Base-by-base conservation (phyloP, 1,140 invertebrate species). In the Hestina assimilis region DNA sequence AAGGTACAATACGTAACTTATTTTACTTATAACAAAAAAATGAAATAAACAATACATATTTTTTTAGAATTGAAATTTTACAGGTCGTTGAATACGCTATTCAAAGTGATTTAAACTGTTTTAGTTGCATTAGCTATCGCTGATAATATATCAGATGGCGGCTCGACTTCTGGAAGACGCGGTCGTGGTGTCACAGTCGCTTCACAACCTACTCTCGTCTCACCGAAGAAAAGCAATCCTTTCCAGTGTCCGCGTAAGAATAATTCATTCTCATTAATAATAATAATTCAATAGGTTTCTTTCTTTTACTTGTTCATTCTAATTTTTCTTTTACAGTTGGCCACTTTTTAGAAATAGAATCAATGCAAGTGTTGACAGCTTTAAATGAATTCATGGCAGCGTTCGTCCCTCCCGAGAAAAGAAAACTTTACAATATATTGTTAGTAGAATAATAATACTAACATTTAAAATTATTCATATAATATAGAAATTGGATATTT, bases 361-460 rank as follows among this genome's bases (percentile, higher is more conserved):
- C 89, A 3, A 83, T 87, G 52, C 85, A 90, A 70, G 91, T 92
- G 1, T 75, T 91, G 11, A 90, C 82, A 26, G 90, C 89, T 9
- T 72, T 92, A 14, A 89, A 85, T 64, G 90, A 92, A 66, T 92
- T 92, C 56, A 81, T 91, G 31, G 72, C 78, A 9, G 86, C 85
- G 58, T 89, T 87, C 61, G 83, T 72, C 23, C 81, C 63, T 43
- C 80, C 63, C 7, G 82, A 87, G 9, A 87, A 83, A 50, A 74
- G 66, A 41, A 81, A 73, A 40, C 62, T 83, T 7, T 68, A 79
- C 38, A 68, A 82, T 24, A 75, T 87, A 41, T 38, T 80, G 83
- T 87, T 65, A 74, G 74, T 77, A 8, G 19, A 38, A 17, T 8
- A 17, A 28, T n/a, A 28, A 28, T 0, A 9, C 8, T n/a, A n/a